A percentile compares a stretch with the other conserved stretches of the same genome.
phyloP scores from a whole-genome alignment of 1,140 invertebrate genomes.

The Zaprionus capensis region DNA sequence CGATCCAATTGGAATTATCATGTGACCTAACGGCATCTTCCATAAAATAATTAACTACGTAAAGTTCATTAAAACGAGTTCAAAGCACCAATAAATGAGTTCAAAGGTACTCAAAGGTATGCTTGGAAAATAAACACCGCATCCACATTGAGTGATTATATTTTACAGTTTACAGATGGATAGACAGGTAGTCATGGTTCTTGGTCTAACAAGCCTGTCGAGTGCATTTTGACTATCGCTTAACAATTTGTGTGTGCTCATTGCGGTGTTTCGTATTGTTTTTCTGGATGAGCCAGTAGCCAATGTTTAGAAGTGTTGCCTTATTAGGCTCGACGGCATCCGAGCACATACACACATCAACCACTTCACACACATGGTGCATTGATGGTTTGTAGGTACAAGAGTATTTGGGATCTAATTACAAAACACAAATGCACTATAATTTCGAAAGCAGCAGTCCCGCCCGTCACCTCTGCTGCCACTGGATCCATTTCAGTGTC shows the following conservation, averaged over 20 bases:
- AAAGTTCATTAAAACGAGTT: no score
- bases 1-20: no score
- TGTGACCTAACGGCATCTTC: no score
- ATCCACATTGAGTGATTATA: no score
- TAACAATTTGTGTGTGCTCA: conserved; percentile 59
- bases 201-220: no score
- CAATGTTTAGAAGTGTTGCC: conserved; percentile 24
- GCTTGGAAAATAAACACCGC: background rate
- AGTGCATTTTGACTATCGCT: conserved; percentile 43
- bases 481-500: conserved; percentile 12
- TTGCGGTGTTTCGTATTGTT: conserved; percentile 43
- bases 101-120: no score
- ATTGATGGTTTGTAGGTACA: conserved; percentile 9
- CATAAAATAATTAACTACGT: no score
- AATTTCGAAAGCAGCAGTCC: conserved; percentile 58
- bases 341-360: conserved; percentile 4
- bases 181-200: background rate
- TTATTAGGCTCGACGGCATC: conserved; percentile 17
- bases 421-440: conserved; percentile 77
- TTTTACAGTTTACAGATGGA: background rate
- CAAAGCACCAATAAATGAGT: no score
- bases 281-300: conserved; percentile 10
- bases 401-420: conserved; percentile 73
- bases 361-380: conserved; percentile 14
- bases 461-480: background rate